Percentiles rank a stretch among this genome's conserved stretches.
phyloP scores from a whole-genome alignment of 2,888 invertebrate species.

The Papilio elwesi region DNA sequence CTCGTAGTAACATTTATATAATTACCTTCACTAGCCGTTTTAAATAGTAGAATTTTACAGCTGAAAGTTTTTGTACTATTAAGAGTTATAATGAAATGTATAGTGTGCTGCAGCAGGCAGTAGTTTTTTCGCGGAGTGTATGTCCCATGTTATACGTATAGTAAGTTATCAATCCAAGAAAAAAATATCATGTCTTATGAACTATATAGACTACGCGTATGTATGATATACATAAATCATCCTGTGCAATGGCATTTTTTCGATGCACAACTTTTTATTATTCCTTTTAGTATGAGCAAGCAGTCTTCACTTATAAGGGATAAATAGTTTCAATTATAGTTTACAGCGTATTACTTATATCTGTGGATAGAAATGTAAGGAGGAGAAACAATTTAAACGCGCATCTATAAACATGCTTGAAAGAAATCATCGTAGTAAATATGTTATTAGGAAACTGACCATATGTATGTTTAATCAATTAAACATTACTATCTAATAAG shows the following conservation, averaged over 20 bases:
- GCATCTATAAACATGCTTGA: background rate
- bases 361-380: background rate
- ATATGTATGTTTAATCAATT: too few relatives aligned
- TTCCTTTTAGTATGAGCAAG: background rate
- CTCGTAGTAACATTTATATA: too few relatives aligned
- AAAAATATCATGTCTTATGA: background rate
- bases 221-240: background rate
- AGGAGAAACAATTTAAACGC: background rate
- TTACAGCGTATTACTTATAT: background rate
- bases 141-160: too few relatives aligned
- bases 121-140: too few relatives aligned
- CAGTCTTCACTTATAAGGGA: background rate
- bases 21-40: too few relatives aligned
- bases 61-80: too few relatives aligned
- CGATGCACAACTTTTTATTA: constrained; percentile 10
- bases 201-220: background rate
- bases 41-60: too few relatives aligned
- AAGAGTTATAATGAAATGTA: too few relatives aligned
- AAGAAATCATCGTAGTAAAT: background rate
- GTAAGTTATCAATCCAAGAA: background rate
- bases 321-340: background rate
- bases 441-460: too few relatives aligned
- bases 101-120: too few relatives aligned
- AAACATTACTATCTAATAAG: background rate
- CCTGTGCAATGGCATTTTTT: constrained; percentile 2